phyloP scores from a whole-genome alignment of 2,113 vertebrate genomes.

The Seriola dumerili region DNA sequence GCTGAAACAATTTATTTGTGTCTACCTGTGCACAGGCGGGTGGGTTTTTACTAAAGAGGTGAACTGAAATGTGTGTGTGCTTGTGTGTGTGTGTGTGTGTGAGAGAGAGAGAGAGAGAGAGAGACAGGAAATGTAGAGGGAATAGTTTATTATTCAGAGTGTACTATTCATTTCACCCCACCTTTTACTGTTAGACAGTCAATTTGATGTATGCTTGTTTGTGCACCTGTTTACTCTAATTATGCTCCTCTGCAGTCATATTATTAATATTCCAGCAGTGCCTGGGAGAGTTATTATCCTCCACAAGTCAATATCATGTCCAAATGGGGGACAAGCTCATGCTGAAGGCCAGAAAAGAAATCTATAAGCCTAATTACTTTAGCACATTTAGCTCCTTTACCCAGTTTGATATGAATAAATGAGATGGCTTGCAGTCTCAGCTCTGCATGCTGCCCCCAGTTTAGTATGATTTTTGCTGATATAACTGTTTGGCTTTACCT shows the following conservation, averaged over 20 bases:
- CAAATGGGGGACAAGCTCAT: conserved; percentile 53
- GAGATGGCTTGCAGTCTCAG: conserved; percentile 49
- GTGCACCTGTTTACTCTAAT: conserved; percentile 57
- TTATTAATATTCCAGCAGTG: conserved; percentile 57
- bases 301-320: conserved; percentile 61
- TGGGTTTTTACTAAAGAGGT: background rate
- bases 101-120: background rate
- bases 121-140: background rate
- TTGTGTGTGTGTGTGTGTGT: background rate
- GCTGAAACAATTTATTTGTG: background rate
- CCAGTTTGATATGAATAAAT: conserved; percentile 73
- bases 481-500: conserved; percentile 37
- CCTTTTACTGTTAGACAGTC: conserved; percentile 45
- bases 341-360: conserved; percentile 54
- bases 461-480: conserved; percentile 57
- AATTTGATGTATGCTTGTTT: conserved; percentile 42
- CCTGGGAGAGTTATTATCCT: conserved; percentile 57
- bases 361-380: conserved; percentile 70
- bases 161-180: conserved; percentile 6
- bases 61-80: background rate
- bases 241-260: conserved; percentile 51
- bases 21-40: background rate
- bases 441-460: conserved; percentile 57
- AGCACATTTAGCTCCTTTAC: conserved; percentile 55
- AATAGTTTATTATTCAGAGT: conserved; percentile 27